phyloP scores from a whole-genome alignment of 1,140 invertebrate species.

The Anastatus disparis region DNA sequence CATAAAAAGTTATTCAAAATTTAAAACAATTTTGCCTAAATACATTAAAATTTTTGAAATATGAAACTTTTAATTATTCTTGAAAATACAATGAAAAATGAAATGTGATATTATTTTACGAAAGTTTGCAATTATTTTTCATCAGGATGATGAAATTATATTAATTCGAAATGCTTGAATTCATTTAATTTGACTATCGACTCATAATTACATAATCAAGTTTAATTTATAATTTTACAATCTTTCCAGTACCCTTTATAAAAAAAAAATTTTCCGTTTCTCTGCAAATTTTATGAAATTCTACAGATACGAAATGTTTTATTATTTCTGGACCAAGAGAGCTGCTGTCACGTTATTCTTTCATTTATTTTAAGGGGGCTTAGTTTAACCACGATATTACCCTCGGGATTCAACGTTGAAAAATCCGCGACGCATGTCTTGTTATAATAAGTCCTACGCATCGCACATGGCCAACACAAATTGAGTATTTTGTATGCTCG shows the following conservation, averaged over 20 bases:
- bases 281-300: no score
- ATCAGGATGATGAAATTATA: no score
- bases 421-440: constrained; percentile 6
- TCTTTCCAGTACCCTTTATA: background rate
- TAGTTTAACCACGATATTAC: background rate
- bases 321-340: background rate
- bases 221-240: background rate
- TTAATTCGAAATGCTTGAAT: constrained; percentile 8
- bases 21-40: no score
- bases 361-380: background rate
- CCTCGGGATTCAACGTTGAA: background rate
- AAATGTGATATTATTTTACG: background rate
- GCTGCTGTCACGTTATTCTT: background rate
- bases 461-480: background rate
- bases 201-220: background rate
- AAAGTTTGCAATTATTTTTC: no score
- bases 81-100: no score
- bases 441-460: background rate
- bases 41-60: no score
- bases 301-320: no score
- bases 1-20: no score
- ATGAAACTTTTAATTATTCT: no score
- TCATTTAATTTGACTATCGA: background rate
- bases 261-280: background rate
- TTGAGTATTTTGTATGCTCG: background rate